Conservation (phyloP, 2,888 invertebrate genomes). For the Lepas anatifera region DNA sequence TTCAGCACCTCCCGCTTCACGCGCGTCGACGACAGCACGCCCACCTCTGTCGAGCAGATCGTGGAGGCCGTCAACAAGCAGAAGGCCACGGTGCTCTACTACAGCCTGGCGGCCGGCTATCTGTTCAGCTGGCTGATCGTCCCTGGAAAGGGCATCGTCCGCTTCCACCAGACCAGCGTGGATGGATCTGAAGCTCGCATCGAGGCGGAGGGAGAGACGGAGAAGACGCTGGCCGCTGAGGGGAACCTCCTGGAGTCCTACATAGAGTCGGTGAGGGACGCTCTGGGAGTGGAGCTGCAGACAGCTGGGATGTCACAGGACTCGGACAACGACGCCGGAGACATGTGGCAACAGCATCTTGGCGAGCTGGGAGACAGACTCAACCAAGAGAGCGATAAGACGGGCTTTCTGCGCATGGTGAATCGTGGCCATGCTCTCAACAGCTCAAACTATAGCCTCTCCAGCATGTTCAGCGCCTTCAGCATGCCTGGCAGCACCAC, state of each 20-base stretch:
- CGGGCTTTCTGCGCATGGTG: slow-evolving; percentile 71
- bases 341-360: slow-evolving; percentile 44
- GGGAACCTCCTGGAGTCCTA: slow-evolving; percentile 47
- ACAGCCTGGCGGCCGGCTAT: slow-evolving; percentile 62
- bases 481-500: slow-evolving; percentile 53
- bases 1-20: slow-evolving; percentile 28
- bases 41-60: slow-evolving; percentile 49
- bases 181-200: background rate
- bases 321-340: slow-evolving; percentile 37
- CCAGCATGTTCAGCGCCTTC: slow-evolving; percentile 56
- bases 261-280: slow-evolving; percentile 55
- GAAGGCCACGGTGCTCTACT: slow-evolving; percentile 70
- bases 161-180: slow-evolving; percentile 51
- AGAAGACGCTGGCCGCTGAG: background rate
- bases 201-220: too few species aligned
- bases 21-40: slow-evolving; percentile 30
- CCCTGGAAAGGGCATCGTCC: slow-evolving; percentile 52
- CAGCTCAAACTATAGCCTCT: slow-evolving; percentile 85
- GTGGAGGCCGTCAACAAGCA: slow-evolving; percentile 68
- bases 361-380: slow-evolving; percentile 44
- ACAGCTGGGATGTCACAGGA: slow-evolving; percentile 31
- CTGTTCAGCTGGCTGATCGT: slow-evolving; percentile 74
- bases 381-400: slow-evolving; percentile 45
- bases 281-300: slow-evolving; percentile 45
- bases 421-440: slow-evolving; percentile 82